Percentiles rank a stretch among this genome's conserved stretches.
Conservation (phyloP, 2,888 invertebrate species). For the Drosophila nigritarsus region DNA sequence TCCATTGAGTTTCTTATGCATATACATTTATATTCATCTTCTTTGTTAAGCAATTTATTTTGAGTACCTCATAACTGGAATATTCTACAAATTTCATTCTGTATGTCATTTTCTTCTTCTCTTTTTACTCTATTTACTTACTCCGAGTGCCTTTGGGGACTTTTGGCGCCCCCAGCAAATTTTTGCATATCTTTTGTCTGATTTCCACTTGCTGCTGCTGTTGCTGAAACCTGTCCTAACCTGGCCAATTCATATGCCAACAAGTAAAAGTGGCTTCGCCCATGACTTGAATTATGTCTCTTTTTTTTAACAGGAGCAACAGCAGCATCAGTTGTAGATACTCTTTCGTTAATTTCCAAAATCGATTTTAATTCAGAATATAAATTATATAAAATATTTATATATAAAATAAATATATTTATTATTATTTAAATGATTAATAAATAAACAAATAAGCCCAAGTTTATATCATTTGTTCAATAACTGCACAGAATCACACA, state of each 20-base stretch:
- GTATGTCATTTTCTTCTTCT: background rate
- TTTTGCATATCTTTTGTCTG: conserved; percentile 15
- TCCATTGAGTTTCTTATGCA: background rate
- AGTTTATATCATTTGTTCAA: rapidly evolving
- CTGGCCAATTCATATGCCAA: conserved; percentile 29
- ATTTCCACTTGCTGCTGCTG: conserved; percentile 13
- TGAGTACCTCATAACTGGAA: background rate
- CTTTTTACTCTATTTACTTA: background rate
- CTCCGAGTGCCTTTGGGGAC: background rate
- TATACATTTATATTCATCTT: background rate
- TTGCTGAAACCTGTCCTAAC: conserved; percentile 41
- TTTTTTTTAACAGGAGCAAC: background rate
- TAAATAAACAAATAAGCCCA: no score
- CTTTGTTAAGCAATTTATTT: conserved; percentile 1
- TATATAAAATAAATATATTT: no score
- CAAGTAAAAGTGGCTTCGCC: conserved; percentile 44
- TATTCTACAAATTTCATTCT: background rate
- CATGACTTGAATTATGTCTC: conserved; percentile 9
- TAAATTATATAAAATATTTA: no score
- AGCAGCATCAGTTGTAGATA: background rate
- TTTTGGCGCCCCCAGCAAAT: conserved; percentile 10
- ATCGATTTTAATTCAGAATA: background rate
- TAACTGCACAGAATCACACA: no score
- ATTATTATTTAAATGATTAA: no score
- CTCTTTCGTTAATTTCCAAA: background rate